Evolutionary conservation across 2,888 invertebrate genomes (phyloP).

Genomic region (Agrotis clavis): DNA sequence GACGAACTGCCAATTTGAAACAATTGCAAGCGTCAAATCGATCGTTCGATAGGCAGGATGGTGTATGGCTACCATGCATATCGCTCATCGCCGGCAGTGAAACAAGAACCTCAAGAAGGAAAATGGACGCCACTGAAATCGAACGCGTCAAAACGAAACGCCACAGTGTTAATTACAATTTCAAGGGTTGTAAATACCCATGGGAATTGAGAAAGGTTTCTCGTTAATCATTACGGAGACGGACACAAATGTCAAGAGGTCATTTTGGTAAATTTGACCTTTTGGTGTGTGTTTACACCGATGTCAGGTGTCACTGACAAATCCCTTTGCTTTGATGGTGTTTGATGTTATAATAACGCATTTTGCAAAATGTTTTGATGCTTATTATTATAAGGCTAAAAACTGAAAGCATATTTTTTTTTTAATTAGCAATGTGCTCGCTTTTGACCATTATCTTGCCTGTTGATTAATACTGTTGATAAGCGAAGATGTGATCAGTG

Average conservation of each 20-base stretch:
- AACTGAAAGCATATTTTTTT: too few relatives aligned
- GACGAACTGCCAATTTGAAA: too few relatives aligned
- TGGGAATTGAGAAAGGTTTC: neutral
- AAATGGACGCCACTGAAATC: slow-evolving; percentile 6
- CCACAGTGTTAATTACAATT: slow-evolving; percentile 11
- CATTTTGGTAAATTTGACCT: slow-evolving; percentile 6
- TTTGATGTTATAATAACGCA: neutral
- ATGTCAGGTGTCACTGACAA: neutral
- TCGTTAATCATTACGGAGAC: slow-evolving; percentile 1
- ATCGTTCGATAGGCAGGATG: too few relatives aligned
- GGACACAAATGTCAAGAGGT: slow-evolving; percentile 10
- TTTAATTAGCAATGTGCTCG: too few relatives aligned
- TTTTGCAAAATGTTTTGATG: neutral
- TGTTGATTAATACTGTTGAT: too few relatives aligned
- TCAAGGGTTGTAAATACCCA: neutral
- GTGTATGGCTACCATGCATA: too few relatives aligned
- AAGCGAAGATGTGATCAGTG: too few relatives aligned
- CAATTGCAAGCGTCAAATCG: too few relatives aligned
- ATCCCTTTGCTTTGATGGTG: neutral
- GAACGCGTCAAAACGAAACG: neutral
- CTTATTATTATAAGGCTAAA: neutral
- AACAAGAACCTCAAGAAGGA: neutral
- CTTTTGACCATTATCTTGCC: too few relatives aligned
- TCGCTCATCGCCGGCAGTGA: neutral
- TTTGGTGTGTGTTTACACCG: neutral